phyloP scores from a whole-genome alignment of 2,888 invertebrate genomes.

The Ophion ellenae region DNA sequence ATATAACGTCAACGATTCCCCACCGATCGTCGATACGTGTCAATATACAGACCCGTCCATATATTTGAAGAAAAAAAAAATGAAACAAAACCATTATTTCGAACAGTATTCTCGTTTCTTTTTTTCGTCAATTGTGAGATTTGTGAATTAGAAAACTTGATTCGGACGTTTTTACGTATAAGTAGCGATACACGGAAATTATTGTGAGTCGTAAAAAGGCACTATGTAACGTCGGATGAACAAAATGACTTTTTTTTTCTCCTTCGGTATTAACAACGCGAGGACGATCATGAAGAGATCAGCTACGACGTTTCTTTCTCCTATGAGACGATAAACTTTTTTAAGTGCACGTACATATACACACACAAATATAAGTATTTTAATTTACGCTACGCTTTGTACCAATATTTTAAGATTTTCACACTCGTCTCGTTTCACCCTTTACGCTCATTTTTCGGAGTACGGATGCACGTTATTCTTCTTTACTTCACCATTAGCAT shows the following conservation, averaged over 20 bases:
- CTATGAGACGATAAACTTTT: constrained; percentile 29
- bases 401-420: constrained; percentile 57
- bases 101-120: constrained; percentile 57
- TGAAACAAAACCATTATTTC: constrained; percentile 5
- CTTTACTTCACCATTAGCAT: background rate
- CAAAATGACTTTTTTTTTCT: constrained; percentile 37
- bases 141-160: background rate
- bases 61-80: constrained; percentile 16
- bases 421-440: constrained; percentile 14
- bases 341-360: constrained; percentile 46
- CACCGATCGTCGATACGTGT: constrained; percentile 57
- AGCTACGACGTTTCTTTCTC: constrained; percentile 8
- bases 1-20: constrained; percentile 62
- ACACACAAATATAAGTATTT: constrained; percentile 5
- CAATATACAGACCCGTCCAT: constrained; percentile 61
- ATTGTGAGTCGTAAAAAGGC: constrained; percentile 55
- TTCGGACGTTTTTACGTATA: constrained; percentile 26
- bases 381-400: constrained; percentile 52
- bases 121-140: constrained; percentile 8
- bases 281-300: constrained; percentile 34
- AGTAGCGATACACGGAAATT: constrained; percentile 15
- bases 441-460: background rate
- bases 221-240: constrained; percentile 48
- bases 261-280: constrained; percentile 20
- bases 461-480: constrained; percentile 3